Base-by-base conservation (phyloP, 2,113 vertebrate species). In the Polypterus bichir region DNA sequence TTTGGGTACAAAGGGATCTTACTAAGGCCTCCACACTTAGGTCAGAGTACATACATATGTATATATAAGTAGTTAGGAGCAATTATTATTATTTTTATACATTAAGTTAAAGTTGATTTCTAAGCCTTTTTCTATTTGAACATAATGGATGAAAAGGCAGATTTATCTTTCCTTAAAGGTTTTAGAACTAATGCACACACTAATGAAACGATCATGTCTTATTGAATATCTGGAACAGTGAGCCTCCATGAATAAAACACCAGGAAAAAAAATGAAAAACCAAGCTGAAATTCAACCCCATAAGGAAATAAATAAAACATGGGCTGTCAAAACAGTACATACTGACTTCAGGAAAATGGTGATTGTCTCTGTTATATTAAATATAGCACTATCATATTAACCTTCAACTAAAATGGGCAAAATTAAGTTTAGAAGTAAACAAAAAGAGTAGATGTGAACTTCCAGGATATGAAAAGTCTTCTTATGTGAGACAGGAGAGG, bases 291-390 rank as follows among this genome's bases (percentile, higher is more conserved):
- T 55, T 11, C 10, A 55, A 10, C 6, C 6, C 51, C 10, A 7
- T 7, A 52, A 7, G 6, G 10, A 52, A 52, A 27, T 27, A 27
- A 27, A 27, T 55, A 8, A 55, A 55, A 71, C 63, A 74, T 69
- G 58, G 7, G 48, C 65, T 60, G 60, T 49, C 66, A 70, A 73
- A 64, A 71, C 63, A 46, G 64, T 57, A 66, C 60, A 46, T n/a
- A 9, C 3, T 49, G 62, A 27, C 63, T 68, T 72, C 61, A 70
- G 72, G 27, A 68, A 74, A 69, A 73, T 69, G 70, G 70, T 69
- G 61, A 70, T 72, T 73, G 62, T 69, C 65, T 66, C 44, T 64
- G 57, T 62, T 66, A 47, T 48, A 55, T 66, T 66, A 69, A 69
- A 66, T 64, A 65, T 64, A 69, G 57, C 68, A 64, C 61, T 60